A percentile compares a stretch with the other conserved stretches of the same genome.
These are phyloP conservation scores for Brachyptera risi DNA, from an alignment of 2,888 invertebrate species.

Conservation along the genomic window DNA sequence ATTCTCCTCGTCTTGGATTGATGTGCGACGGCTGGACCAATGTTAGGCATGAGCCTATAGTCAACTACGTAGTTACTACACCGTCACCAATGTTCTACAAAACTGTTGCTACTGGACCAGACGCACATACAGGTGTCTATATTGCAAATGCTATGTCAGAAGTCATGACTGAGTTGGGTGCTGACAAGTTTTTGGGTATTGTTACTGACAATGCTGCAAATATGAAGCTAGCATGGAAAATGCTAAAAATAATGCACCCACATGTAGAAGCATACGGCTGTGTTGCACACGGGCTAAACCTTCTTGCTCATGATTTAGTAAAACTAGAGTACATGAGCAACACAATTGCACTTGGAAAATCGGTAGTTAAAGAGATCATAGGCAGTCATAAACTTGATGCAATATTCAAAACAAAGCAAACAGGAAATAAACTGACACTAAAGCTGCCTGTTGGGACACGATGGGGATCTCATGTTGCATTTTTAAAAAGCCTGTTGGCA, in stretches of 20 bases:
- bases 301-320: neutral
- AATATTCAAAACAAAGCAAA: conserved; percentile 11
- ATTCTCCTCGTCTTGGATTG: neutral
- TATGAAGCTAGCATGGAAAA: conserved; percentile 14
- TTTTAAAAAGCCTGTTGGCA: conserved; percentile 33
- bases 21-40: neutral
- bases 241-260: neutral
- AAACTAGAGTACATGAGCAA: neutral
- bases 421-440: neutral
- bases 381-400: neutral
- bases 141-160: neutral
- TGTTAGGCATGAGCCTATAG: neutral
- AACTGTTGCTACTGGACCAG: conserved; percentile 4
- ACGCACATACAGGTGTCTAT: neutral
- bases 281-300: conserved; percentile 15
- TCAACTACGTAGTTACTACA: neutral
- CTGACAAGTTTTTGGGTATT: conserved; percentile 9
- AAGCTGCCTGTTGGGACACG: conserved; percentile 19
- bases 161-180: conserved; percentile 1
- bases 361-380: neutral
- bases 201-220: conserved; percentile 19
- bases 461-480: conserved; percentile 10
- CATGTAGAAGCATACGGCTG: conserved; percentile 10
- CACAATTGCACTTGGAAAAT: neutral
- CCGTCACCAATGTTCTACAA: conserved; percentile 8